phyloP scores from a whole-genome alignment of 2,888 invertebrate genomes.

The Andricus quercusramuli region DNA sequence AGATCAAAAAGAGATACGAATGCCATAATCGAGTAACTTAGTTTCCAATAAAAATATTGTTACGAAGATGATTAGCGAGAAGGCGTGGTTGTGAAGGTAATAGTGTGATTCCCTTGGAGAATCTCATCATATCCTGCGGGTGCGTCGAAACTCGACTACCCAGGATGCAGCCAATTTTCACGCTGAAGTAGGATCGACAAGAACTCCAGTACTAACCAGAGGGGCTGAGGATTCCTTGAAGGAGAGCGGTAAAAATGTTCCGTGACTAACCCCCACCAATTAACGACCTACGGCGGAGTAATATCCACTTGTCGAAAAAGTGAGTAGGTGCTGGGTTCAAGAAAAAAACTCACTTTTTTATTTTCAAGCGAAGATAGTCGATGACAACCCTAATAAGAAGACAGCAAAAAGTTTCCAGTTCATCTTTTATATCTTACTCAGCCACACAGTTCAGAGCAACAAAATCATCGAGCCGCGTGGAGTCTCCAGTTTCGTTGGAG shows the following conservation, averaged over 20 bases:
- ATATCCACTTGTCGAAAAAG: slow-evolving; percentile 54
- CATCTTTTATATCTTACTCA: slow-evolving; percentile 8
- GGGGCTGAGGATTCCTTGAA: slow-evolving; percentile 57
- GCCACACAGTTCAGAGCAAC: neutral
- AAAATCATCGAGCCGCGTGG: neutral
- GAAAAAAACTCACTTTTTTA: neutral
- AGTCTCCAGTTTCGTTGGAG: slow-evolving; percentile 14
- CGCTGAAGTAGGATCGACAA: slow-evolving; percentile 59
- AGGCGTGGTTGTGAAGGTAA: slow-evolving; percentile 47
- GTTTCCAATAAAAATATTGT: slow-evolving; percentile 33
- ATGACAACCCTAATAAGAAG: slow-evolving; percentile 28
- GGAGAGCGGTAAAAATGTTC: slow-evolving; percentile 55
- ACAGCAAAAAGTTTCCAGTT: neutral
- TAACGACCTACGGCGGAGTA: slow-evolving; percentile 47
- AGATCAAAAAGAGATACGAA: slow-evolving; percentile 6
- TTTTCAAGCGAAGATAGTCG: neutral
- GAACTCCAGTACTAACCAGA: slow-evolving; percentile 54
- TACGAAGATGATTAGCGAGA: slow-evolving; percentile 52
- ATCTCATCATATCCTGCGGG: slow-evolving; percentile 17
- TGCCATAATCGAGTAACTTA: slow-evolving; percentile 21
- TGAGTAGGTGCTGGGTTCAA: slow-evolving; percentile 43
- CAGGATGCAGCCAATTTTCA: slow-evolving; percentile 64
- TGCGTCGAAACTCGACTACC: slow-evolving; percentile 33
- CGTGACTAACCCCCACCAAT: slow-evolving; percentile 48
- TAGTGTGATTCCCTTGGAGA: slow-evolving; percentile 46